A percentile compares a stretch with the other conserved stretches of the same genome.
These are phyloP conservation scores for Whitmania pigra DNA, from an alignment of 1,140 invertebrate species.

Conservation along the genomic window DNA sequence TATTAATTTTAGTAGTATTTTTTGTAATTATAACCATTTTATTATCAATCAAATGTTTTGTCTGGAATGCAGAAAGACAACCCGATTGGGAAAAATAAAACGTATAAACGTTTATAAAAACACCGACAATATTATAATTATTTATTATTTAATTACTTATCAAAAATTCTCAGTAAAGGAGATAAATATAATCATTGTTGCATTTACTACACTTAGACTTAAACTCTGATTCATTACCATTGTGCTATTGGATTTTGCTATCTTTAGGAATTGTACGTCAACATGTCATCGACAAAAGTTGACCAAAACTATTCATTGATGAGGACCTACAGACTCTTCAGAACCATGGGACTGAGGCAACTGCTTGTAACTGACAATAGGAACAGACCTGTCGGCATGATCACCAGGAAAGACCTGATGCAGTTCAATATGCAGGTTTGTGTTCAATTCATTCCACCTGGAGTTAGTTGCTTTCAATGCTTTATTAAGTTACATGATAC, in stretches of 20 bases:
- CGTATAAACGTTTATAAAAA: too few species aligned
- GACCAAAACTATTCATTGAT: slow-evolving; percentile 29
- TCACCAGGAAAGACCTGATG: slow-evolving; percentile 32
- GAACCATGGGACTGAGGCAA: slow-evolving; percentile 31
- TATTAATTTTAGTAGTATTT: background rate
- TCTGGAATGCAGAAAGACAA: too few species aligned
- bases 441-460: background rate
- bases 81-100: too few species aligned
- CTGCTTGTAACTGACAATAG: slow-evolving; percentile 28
- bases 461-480: background rate
- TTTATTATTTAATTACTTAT: too few species aligned
- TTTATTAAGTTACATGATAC: background rate
- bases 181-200: background rate
- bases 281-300: slow-evolving; percentile 30
- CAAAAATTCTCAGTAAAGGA: too few species aligned
- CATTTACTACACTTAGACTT: background rate
- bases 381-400: slow-evolving; percentile 30
- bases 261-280: slow-evolving; percentile 31
- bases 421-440: slow-evolving; percentile 22
- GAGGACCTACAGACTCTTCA: slow-evolving; percentile 30
- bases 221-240: background rate
- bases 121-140: too few species aligned
- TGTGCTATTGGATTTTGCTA: background rate
- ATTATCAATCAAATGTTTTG: too few species aligned
- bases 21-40: too few species aligned